Evolutionary conservation across 2,113 vertebrate genomes (phyloP).

Genomic region (Gobius niger): DNA sequence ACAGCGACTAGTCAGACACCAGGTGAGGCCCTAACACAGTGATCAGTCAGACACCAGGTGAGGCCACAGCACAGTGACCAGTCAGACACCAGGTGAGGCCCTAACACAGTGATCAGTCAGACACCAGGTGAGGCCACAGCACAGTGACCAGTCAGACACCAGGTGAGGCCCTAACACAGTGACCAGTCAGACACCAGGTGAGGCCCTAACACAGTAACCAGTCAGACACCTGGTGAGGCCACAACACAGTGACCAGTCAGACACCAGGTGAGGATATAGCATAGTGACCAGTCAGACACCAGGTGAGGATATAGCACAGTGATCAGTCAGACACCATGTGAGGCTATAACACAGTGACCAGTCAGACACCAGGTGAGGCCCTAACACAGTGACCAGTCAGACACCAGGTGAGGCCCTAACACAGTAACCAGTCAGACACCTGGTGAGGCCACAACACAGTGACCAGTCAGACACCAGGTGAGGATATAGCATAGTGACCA

Average conservation of each 20-base stretch:
- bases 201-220: too few species aligned
- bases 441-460: too few species aligned
- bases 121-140: background rate
- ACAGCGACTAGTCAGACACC: too few species aligned
- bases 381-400: too few species aligned
- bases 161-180: too few species aligned
- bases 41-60: slow-evolving; percentile 71
- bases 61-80: background rate
- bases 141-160: too few species aligned
- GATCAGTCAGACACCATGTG: background rate
- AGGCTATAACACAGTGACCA: too few species aligned
- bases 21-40: slow-evolving; percentile 48
- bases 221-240: too few species aligned
- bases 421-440: too few species aligned
- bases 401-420: background rate
- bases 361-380: too few species aligned
- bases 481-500: too few species aligned
- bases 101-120: background rate
- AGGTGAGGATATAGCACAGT: slow-evolving; percentile 70
- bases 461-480: too few species aligned
- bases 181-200: background rate
- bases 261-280: background rate
- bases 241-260: slow-evolving; percentile 78
- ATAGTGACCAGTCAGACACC: slow-evolving; percentile 57
- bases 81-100: slow-evolving; percentile 79